Conservation (phyloP, 2,797 vertebrate genomes). For the Gymnothorax reevesii region DNA sequence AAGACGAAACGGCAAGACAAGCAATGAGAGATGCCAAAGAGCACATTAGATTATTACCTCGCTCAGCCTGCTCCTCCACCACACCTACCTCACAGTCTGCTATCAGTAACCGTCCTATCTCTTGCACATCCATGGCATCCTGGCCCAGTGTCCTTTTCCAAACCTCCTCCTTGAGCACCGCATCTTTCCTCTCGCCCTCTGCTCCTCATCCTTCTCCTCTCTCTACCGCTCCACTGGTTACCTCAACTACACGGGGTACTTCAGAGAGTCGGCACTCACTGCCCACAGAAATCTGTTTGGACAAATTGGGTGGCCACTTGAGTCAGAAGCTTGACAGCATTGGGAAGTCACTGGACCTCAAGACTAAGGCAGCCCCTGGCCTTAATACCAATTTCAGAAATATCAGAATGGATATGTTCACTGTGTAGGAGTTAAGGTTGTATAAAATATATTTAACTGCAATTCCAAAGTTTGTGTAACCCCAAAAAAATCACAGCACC, state of each 20-base stretch:
- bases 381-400: conserved; percentile 99
- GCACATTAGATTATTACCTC: conserved; percentile 99
- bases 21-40: conserved; percentile 99
- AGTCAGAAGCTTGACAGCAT: conserved; percentile 99
- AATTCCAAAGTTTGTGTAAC: conserved; percentile 99
- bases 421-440: conserved; percentile 99
- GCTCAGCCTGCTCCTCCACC: conserved; percentile 99
- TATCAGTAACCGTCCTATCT: conserved; percentile 99
- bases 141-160: conserved; percentile 99
- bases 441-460: conserved; percentile 98
- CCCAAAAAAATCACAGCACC: conserved; percentile 99
- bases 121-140: conserved; percentile 99
- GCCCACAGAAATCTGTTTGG: conserved; percentile 99
- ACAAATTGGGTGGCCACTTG: conserved; percentile 99
- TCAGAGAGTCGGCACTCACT: conserved; percentile 99
- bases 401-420: conserved; percentile 99
- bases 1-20: conserved; percentile 99
- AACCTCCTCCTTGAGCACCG: conserved; percentile 99
- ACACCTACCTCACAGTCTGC: conserved; percentile 99
- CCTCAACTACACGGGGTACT: conserved; percentile 99
- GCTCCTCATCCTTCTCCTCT: conserved; percentile 88
- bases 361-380: conserved; percentile 98
- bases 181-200: conserved; percentile 98
- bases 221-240: conserved; percentile 99
- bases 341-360: conserved; percentile 99